phyloP scores from a whole-genome alignment of 2,797 vertebrate species.

The Argentina silus region DNA sequence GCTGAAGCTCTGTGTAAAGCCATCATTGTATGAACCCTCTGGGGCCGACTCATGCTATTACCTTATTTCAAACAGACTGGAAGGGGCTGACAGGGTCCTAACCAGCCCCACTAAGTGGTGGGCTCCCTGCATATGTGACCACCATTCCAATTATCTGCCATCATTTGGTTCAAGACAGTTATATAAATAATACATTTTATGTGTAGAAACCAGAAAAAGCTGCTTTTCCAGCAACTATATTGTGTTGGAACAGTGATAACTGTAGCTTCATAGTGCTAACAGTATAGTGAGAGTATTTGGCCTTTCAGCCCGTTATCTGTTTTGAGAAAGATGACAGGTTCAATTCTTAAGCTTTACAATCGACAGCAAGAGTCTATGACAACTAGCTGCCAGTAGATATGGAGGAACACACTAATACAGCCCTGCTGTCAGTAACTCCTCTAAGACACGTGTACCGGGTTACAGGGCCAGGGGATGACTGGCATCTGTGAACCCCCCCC shows the following conservation, averaged over 20 bases:
- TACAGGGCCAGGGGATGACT: neutral
- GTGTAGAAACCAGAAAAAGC: neutral
- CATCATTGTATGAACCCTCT: neutral
- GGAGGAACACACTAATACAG: neutral
- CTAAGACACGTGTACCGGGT: neutral
- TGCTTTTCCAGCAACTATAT: neutral
- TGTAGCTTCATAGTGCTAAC: neutral
- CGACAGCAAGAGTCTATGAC: neutral
- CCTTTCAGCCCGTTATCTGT: neutral
- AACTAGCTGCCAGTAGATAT: neutral
- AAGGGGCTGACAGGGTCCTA: slow-evolving; percentile 5
- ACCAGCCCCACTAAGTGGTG: neutral
- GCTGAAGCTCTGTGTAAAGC: slow-evolving; percentile 11
- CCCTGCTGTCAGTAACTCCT: neutral
- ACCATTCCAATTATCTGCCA: neutral
- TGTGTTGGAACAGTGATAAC: neutral
- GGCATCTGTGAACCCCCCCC: neutral
- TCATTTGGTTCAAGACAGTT: neutral
- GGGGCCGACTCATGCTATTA: neutral
- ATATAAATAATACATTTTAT: neutral
- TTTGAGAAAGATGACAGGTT: neutral
- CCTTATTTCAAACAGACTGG: slow-evolving; percentile 5
- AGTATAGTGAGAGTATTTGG: neutral
- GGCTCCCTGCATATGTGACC: neutral
- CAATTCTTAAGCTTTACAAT: neutral